Percentiles rank a stretch among this genome's conserved stretches.
These are phyloP conservation scores for Lepetodrilus schrolli DNA, from an alignment of 2,888 invertebrate genomes.

Conservation along the genomic window DNA sequence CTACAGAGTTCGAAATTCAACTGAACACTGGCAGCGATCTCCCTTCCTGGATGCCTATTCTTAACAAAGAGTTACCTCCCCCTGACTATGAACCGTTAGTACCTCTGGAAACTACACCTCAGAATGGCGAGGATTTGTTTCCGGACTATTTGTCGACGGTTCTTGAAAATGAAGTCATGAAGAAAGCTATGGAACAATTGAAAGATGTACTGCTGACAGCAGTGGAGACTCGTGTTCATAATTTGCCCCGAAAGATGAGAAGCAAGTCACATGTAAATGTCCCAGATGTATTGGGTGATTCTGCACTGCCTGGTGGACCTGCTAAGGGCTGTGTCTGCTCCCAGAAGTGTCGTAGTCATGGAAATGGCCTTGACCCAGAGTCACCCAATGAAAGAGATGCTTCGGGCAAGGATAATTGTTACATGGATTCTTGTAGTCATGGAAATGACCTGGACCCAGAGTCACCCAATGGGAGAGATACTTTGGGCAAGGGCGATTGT, in stretches of 20 bases:
- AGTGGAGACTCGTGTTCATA: conserved; percentile 60
- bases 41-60: conserved; percentile 46
- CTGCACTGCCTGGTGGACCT: background rate
- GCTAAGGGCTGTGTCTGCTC: background rate
- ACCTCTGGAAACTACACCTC: background rate
- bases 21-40: conserved; percentile 38
- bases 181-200: conserved; percentile 60
- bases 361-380: background rate
- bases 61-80: conserved; percentile 46
- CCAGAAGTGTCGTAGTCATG: background rate
- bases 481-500: background rate
- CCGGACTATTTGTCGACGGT: conserved; percentile 27
- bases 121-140: background rate
- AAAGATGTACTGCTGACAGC: conserved; percentile 67
- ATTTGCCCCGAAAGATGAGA: conserved; percentile 43
- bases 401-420: too few relatives aligned
- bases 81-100: conserved; percentile 3
- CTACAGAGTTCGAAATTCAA: conserved; percentile 5
- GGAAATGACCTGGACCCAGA: too few relatives aligned
- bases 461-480: background rate
- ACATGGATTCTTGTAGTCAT: too few relatives aligned
- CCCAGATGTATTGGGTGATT: too few relatives aligned
- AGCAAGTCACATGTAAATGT: too few relatives aligned
- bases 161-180: conserved; percentile 34
- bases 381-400: background rate